Percentiles rank a stretch among this genome's conserved stretches.
phyloP scores from a whole-genome alignment of 2,888 invertebrate species.

The Zeuzera pyrina region DNA sequence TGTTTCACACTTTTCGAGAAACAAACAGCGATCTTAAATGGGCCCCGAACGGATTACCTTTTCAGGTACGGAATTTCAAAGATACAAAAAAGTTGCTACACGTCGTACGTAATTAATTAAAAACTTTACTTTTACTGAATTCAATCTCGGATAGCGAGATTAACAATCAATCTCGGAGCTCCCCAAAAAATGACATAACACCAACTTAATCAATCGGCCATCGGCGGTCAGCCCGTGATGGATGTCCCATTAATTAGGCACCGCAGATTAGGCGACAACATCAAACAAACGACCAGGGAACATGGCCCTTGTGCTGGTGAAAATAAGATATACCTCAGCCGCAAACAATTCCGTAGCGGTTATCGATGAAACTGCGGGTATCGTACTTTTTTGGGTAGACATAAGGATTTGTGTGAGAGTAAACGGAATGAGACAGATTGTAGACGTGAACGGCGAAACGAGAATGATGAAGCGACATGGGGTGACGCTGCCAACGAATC shows the following conservation, averaged over 20 bases:
- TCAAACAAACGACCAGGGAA: conserved; percentile 4
- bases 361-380: no score
- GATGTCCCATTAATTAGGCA: conserved; percentile 20
- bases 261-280: conserved; percentile 3
- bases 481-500: not conserved
- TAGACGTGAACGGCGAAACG: conserved; percentile 31
- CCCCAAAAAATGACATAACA: conserved; percentile 40
- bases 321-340: no score
- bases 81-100: no score
- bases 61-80: no score
- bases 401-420: no score
- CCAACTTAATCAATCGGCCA: conserved; percentile 49
- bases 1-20: no score
- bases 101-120: no score
- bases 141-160: conserved; percentile 13
- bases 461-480: conserved; percentile 38
- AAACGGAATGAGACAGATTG: conserved; percentile 35
- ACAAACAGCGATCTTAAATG: no score
- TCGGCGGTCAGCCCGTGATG: conserved; percentile 26
- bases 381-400: no score
- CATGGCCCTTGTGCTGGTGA: not conserved
- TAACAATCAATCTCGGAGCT: conserved; percentile 32
- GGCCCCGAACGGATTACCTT: no score
- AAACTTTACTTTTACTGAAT: no score
- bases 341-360: no score